These are phyloP conservation scores for Ceuthmochares aereus DNA, from an alignment of 2,113 vertebrate species.

Conservation along the genomic window DNA sequence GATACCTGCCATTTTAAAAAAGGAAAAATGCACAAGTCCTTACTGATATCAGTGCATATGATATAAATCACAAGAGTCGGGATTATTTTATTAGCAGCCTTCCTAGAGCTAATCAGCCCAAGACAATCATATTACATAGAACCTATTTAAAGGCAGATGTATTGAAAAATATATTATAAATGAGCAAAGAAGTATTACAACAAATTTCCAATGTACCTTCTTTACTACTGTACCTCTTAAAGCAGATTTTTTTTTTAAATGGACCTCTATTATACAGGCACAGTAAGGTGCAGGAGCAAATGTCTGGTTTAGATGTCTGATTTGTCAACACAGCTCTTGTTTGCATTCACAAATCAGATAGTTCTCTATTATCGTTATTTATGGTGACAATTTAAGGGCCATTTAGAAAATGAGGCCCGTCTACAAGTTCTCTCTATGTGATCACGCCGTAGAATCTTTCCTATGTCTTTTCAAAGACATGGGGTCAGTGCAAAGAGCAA, in stretches of 20 bases:
- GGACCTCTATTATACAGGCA: neutral
- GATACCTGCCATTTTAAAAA: neutral
- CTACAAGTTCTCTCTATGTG: neutral
- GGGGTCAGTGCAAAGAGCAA: neutral
- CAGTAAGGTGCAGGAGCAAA: neutral
- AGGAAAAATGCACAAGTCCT: neutral
- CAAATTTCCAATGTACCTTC: neutral
- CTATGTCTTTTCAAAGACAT: neutral
- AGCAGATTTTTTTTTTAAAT: conserved; percentile 8
- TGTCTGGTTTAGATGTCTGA: neutral
- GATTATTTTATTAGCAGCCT: neutral
- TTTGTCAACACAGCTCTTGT: conserved; percentile 8
- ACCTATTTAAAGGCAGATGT: neutral
- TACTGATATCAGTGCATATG: neutral
- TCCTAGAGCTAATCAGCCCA: neutral
- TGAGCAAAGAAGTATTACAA: neutral
- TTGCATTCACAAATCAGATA: neutral
- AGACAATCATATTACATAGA: neutral
- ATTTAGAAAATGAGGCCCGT: neutral
- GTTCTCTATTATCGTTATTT: neutral
- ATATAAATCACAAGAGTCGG: neutral
- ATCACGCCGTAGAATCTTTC: neutral
- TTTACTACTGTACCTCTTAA: neutral
- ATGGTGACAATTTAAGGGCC: neutral
- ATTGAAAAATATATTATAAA: conserved; percentile 7